These are phyloP conservation scores for Aurelia coerulea DNA, from an alignment of 30 jellyfish, hydroid and myxozoan species.

Conservation along the genomic window DNA sequence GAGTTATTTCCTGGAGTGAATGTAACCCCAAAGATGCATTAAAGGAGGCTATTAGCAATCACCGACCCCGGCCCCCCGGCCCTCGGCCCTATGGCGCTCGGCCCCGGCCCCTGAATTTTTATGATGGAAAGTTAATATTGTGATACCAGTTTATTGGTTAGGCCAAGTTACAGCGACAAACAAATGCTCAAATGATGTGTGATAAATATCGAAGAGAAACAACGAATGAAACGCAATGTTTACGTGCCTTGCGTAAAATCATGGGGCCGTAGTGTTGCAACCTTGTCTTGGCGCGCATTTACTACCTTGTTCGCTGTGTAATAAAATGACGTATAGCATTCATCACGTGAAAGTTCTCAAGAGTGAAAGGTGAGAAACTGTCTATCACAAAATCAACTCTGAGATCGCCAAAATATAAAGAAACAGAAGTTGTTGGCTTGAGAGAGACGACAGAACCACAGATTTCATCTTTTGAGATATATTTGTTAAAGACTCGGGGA, in stretches of 20 bases:
- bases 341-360: slow-evolving; percentile 1
- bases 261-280: not conserved
- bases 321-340: not conserved
- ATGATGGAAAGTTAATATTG: too few relatives aligned
- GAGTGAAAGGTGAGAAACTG: not conserved
- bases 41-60: not conserved
- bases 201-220: not conserved
- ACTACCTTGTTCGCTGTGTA: not conserved
- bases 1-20: too few relatives aligned
- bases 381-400: too few relatives aligned
- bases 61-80: not conserved
- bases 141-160: too few relatives aligned
- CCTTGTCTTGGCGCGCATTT: slow-evolving; percentile 7
- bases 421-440: not conserved
- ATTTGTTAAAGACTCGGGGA: not conserved
- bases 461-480: not conserved
- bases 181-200: not conserved
- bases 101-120: too few relatives aligned
- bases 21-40: slow-evolving; percentile 12
- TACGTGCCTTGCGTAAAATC: not conserved
- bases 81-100: not conserved
- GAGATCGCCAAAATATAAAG: too few relatives aligned
- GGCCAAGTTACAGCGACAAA: too few relatives aligned
- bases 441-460: slow-evolving; percentile 3
- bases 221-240: not conserved